These are phyloP conservation scores for Sycophila sp. DNA, from an alignment of 1,140 invertebrate species.

Conservation along the genomic window DNA sequence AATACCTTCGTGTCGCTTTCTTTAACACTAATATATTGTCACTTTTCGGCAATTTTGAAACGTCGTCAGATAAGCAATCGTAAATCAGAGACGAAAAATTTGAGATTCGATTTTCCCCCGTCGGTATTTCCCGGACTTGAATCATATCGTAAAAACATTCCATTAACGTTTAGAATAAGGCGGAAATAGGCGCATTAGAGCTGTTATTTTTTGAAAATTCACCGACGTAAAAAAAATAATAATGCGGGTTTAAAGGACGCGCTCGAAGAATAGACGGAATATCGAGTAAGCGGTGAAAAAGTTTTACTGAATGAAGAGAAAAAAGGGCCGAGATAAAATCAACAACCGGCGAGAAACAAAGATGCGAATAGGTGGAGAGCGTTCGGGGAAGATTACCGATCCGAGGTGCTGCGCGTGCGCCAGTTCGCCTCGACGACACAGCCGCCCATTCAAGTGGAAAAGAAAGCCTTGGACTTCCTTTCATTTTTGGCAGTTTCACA, in stretches of 20 bases:
- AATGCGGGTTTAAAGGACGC: conserved; percentile 17
- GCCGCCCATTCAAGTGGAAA: conserved; percentile 45
- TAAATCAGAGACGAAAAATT: too few species aligned
- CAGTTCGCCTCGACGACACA: too few species aligned
- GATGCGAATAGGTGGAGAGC: conserved; percentile 33
- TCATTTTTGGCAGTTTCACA: conserved; percentile 38
- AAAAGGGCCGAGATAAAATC: conserved; percentile 31
- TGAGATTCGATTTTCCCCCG: too few species aligned
- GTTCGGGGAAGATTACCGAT: conserved; percentile 53
- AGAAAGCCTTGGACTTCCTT: conserved; percentile 43
- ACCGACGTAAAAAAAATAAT: conserved; percentile 20
- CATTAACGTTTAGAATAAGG: conserved; percentile 25
- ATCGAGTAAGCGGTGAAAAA: not conserved
- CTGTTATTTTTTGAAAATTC: conserved; percentile 18
- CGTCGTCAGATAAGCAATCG: too few species aligned
- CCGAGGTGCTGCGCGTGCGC: too few species aligned
- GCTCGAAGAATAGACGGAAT: not conserved
- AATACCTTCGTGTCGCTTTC: too few species aligned
- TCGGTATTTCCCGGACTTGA: too few species aligned
- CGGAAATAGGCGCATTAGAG: conserved; percentile 1
- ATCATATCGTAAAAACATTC: conserved; percentile 19
- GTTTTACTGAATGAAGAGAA: conserved; percentile 28
- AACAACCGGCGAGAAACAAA: conserved; percentile 36
- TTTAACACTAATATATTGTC: too few species aligned
- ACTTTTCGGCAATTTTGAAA: too few species aligned